Evolutionary conservation across 2,113 vertebrate species (phyloP).

Genomic region (Eubucco bourcierii): DNA sequence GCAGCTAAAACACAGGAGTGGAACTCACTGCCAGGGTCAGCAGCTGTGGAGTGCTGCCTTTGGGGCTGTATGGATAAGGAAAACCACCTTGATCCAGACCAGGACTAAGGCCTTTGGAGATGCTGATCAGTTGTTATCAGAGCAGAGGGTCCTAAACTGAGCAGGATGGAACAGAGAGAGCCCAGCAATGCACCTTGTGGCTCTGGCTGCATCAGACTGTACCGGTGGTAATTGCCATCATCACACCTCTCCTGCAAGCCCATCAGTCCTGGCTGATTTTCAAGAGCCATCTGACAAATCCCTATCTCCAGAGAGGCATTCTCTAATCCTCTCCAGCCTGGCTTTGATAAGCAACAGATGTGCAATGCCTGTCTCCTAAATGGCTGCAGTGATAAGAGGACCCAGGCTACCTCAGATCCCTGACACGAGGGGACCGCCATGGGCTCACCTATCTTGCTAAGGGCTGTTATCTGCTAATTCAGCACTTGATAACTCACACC

Average conservation of each 20-base stretch:
- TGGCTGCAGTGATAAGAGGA: neutral
- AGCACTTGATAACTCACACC: neutral
- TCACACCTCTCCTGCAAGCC: neutral
- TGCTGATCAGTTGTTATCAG: accelerated
- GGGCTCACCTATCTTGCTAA: neutral
- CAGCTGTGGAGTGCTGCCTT: neutral
- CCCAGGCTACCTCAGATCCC: neutral
- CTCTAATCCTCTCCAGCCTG: neutral
- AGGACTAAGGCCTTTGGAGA: neutral
- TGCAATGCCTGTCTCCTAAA: neutral
- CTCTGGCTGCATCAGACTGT: neutral
- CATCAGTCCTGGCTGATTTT: neutral
- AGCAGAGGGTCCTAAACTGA: neutral
- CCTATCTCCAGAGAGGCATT: neutral
- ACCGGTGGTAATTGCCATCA: accelerated
- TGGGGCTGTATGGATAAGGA: neutral
- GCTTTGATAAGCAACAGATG: neutral
- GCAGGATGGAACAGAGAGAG: neutral
- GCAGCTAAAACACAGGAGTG: neutral
- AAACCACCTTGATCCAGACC: neutral
- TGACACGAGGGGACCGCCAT: accelerated
- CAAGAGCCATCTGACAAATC: neutral
- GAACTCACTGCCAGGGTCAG: neutral
- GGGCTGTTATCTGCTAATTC: neutral
- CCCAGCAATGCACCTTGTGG: neutral